Conservation (phyloP, 2,888 invertebrate genomes). For the Ophion obscuratus region DNA sequence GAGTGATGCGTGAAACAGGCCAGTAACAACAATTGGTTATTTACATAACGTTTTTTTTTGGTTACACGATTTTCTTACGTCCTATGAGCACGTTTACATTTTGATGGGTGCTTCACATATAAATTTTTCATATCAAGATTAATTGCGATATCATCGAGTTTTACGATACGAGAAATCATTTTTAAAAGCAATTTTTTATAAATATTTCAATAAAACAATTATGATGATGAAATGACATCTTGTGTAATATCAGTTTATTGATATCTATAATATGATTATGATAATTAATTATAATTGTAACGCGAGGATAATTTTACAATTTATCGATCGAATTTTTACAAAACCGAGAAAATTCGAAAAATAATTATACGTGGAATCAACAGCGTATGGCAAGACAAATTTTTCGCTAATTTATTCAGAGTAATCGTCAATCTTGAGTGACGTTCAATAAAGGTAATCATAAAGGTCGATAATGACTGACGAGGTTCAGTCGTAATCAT, state of each 20-base stretch:
- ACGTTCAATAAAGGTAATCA: too few relatives aligned
- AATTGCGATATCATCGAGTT: not conserved
- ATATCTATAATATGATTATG: not conserved
- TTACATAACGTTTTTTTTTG: slow-evolving; percentile 63
- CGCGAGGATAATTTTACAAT: not conserved
- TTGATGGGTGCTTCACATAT: not conserved
- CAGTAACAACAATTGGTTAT: slow-evolving; percentile 79
- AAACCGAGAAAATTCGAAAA: not conserved
- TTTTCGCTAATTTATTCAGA: not conserved
- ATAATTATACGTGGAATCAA: not conserved
- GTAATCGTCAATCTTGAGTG: not conserved
- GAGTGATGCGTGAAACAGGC: slow-evolving; percentile 76
- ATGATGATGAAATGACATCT: not conserved
- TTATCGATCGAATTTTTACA: not conserved
- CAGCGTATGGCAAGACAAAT: not conserved
- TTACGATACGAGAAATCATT: not conserved
- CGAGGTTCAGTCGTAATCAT: too few relatives aligned
- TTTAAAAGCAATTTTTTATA: not conserved
- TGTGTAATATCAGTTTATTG: not conserved
- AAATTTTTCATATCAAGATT: not conserved
- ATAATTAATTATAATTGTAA: not conserved
- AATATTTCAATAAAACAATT: not conserved
- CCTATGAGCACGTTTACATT: not conserved
- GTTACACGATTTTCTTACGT: slow-evolving; percentile 1
- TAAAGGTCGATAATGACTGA: too few relatives aligned